Evolutionary conservation across 2,888 invertebrate genomes (phyloP).

Genomic region (Chalcosyrphus nemorum): DNA sequence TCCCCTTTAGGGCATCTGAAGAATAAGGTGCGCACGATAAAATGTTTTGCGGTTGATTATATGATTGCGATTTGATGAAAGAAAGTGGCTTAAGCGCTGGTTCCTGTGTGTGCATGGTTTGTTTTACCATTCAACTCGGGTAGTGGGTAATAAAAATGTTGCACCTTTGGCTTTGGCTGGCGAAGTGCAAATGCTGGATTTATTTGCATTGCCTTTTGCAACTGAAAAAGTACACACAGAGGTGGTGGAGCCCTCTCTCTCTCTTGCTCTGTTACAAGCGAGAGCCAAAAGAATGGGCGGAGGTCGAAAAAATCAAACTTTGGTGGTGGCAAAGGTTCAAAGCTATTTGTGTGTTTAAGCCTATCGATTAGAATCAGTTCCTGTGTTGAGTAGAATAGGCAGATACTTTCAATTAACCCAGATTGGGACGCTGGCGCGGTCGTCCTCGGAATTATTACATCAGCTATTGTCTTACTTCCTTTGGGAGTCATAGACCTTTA

Average conservation of each 20-base stretch:
- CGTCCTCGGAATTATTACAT: background rate
- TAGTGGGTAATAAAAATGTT: conserved; percentile 68
- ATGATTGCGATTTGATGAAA: conserved; percentile 69
- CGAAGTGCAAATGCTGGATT: conserved; percentile 54
- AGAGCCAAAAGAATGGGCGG: conserved; percentile 37
- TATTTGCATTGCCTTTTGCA: conserved; percentile 54
- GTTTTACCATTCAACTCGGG: conserved; percentile 49
- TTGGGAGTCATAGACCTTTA: no score
- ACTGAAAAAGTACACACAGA: conserved; percentile 19
- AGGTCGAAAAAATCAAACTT: conserved; percentile 50
- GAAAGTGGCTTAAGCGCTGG: conserved; percentile 55
- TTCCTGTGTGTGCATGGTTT: conserved; percentile 29
- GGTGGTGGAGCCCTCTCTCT: no score
- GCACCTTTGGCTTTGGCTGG: conserved; percentile 63
- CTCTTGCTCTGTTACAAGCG: no score
- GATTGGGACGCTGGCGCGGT: background rate
- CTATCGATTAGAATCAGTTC: conserved; percentile 7
- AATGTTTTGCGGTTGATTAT: conserved; percentile 72
- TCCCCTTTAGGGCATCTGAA: conserved; percentile 58
- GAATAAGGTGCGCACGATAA: conserved; percentile 72
- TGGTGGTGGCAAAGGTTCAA: conserved; percentile 11
- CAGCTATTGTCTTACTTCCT: no score
- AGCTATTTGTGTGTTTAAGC: conserved; percentile 2
- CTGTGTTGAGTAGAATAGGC: background rate
- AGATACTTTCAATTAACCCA: background rate